Percentiles rank a stretch among this genome's conserved stretches.
Conservation (phyloP, 2,888 invertebrate species). For the Schizaphis graminum region DNA sequence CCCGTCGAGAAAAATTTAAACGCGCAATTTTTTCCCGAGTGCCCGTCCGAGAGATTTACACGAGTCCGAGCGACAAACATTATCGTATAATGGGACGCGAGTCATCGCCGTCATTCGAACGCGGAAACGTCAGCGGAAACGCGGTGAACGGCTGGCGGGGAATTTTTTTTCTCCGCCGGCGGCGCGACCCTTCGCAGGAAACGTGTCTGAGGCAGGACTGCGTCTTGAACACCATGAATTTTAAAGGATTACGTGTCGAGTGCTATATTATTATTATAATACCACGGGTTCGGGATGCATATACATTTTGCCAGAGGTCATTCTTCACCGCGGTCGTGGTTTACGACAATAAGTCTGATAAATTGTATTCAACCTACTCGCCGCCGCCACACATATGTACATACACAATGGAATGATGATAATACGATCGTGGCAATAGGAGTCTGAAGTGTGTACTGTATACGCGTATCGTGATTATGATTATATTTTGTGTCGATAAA, state of each 20-base stretch:
- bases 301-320: neutral
- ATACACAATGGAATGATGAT: neutral
- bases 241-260: constrained; percentile 18
- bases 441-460: neutral
- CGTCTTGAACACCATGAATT: neutral
- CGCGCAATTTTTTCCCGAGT: neutral
- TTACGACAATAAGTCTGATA: constrained; percentile 35
- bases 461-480: neutral
- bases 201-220: no score
- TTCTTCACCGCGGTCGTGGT: neutral
- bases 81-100: no score
- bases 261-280: neutral
- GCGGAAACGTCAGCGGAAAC: no score
- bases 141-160: no score
- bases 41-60: no score
- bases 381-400: neutral
- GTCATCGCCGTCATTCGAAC: no score
- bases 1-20: no score
- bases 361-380: neutral
- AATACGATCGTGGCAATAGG: neutral
- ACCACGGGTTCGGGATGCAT: neutral
- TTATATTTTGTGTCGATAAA: neutral
- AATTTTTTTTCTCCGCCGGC: no score
- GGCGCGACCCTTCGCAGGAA: no score
- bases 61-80: no score